phyloP scores from a whole-genome alignment of 1,140 invertebrate species.

The Lycorma delicatula region DNA sequence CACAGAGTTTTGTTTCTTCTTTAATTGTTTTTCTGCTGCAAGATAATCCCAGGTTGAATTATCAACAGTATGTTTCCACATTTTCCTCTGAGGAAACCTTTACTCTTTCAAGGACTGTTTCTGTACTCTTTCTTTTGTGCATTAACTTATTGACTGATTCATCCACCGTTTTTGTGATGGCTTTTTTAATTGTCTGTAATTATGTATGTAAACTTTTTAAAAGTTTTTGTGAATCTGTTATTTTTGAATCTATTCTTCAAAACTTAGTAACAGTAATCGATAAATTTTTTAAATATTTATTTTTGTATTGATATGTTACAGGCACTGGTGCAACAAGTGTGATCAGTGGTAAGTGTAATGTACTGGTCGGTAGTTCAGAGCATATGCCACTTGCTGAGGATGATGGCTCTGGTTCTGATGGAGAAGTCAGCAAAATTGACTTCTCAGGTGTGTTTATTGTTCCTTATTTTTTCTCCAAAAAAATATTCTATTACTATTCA shows the following conservation, averaged over 20 bases:
- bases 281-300: background rate
- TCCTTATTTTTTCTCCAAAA: background rate
- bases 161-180: background rate
- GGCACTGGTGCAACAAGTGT: conserved; percentile 4
- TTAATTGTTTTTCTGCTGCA: too few species aligned
- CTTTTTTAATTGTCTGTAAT: background rate
- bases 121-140: too few species aligned
- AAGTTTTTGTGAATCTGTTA: background rate
- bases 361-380: conserved; percentile 23
- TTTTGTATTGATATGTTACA: background rate
- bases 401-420: conserved; percentile 44
- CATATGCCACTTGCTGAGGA: conserved; percentile 33
- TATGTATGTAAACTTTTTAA: background rate
- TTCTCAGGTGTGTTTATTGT: conserved; percentile 37
- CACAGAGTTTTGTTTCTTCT: too few species aligned
- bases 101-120: too few species aligned
- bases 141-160: background rate
- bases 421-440: conserved; percentile 47
- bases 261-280: too few species aligned
- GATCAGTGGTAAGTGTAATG: conserved; percentile 22
- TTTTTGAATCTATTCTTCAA: background rate
- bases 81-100: too few species aligned
- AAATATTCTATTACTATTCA: background rate
- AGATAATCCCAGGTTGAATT: too few species aligned
- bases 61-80: too few species aligned